A percentile compares a stretch with the other conserved stretches of the same genome.
phyloP scores from a whole-genome alignment of 2,888 invertebrate genomes.

The Ptilodon capucinus region DNA sequence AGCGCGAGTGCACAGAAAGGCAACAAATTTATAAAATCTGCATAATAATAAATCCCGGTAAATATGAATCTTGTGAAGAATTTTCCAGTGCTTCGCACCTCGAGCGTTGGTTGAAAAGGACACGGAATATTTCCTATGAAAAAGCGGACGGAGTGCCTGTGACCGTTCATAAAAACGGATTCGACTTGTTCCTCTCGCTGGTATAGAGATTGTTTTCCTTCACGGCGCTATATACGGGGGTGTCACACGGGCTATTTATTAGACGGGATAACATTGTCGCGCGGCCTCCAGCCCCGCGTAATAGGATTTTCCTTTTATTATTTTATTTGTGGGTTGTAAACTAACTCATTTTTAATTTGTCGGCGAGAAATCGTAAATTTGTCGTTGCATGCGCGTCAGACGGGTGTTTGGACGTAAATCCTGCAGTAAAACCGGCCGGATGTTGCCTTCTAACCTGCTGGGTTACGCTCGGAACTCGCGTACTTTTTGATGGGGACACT shows the following conservation, averaged over 20 bases:
- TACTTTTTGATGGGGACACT: constrained; percentile 40
- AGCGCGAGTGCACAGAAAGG: background rate
- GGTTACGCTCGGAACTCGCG: constrained; percentile 33
- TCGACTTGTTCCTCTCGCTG: constrained; percentile 63
- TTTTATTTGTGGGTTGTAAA: constrained; percentile 73
- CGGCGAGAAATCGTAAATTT: constrained; percentile 69
- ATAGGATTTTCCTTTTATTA: constrained; percentile 73
- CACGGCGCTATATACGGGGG: constrained; percentile 55
- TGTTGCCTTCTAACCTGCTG: constrained; percentile 50
- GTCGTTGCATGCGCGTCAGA: constrained; percentile 54
- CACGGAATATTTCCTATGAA: constrained; percentile 56
- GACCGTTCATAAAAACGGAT: constrained; percentile 70
- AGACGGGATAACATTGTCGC: constrained; percentile 76
- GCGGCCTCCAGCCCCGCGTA: constrained; percentile 48
- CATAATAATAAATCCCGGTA: constrained; percentile 17
- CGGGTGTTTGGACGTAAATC: constrained; percentile 56
- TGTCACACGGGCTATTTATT: constrained; percentile 76
- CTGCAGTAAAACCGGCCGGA: constrained; percentile 58
- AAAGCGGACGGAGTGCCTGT: constrained; percentile 49
- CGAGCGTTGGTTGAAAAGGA: constrained; percentile 46
- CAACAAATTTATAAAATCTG: constrained; percentile 15
- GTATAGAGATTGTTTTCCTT: constrained; percentile 71
- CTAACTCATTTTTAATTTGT: constrained; percentile 80
- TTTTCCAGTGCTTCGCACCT: constrained; percentile 46
- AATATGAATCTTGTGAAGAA: constrained; percentile 40